Base-by-base conservation (phyloP, 2,113 vertebrate genomes). In the Lepidothrix coronata region DNA sequence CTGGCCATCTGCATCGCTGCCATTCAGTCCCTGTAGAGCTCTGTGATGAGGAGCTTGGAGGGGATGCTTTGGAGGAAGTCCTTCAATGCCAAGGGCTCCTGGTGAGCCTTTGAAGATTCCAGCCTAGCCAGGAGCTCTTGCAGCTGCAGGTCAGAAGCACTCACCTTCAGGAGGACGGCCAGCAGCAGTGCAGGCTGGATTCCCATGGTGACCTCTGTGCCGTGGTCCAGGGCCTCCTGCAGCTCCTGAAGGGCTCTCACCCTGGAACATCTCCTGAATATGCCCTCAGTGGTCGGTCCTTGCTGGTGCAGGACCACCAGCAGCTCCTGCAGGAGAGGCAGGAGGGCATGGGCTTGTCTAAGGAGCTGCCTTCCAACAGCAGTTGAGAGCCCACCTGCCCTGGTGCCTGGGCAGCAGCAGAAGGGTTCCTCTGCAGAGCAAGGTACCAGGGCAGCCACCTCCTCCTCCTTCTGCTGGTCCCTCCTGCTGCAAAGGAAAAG, bases 21-120 rank as follows among this genome's bases (percentile, higher is more conserved):
- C 54, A 41, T 39, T 27, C 44, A 51, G 30, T 59, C 44, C 44
- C 43, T 2, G 0, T 30, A n/a, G 23, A 48, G 28, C 9, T 28
- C 2, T 0, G 11, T 39, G 28, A 71, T 1, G 3, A 51, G 55
- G 24, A 71, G 12, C 35, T 71, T 30, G 35, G 8, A 20, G 6
- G 24, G 35, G 35, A 71, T 59, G 30, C 30, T 51, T 41, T 0
- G 0, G 18, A n/a, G 14, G 35, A 70, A 59, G 30, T 74, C 7
- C 35, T 70, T 23, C 13, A n/a, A 51, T 18, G 59, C 14, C 66
- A 61, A 43, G 19, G 19, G 37, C 24, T 61, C 24, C 55, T 0
- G 3, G 11, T 51, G 14, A 82, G 24, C 58, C n/a, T 57, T 17
- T 17, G 17, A 48, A 9, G 12, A 17, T 27, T 30, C 7, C 20